Base-by-base conservation (phyloP, 2,113 vertebrate species). In the Furnarius figulus region DNA sequence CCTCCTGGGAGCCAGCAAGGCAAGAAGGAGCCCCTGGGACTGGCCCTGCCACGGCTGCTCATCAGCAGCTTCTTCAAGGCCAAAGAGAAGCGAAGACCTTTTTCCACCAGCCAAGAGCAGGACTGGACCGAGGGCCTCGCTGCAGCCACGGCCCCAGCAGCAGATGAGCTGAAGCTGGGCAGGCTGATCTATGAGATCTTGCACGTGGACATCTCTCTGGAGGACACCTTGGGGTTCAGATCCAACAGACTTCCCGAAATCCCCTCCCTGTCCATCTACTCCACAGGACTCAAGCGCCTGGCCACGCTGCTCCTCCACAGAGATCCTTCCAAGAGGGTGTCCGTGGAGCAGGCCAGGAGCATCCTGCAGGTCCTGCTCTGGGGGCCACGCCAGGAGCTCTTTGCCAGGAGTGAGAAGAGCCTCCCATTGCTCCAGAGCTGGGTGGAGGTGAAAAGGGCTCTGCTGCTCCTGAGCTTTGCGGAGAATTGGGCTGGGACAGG, bases 301-400 rank as follows among this genome's bases (percentile, higher is more conserved):
- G 97, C 98, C 63, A 53, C 28, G 19, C 76, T 94, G 86, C 98
- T 99, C 10, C 97, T 97, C 40, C 95, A 90, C 25, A 83, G 85
- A 37, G 94, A 97, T 1, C 93, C 96, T 14, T 42, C 30, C 8
- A n/a, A 55, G 53, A 96, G 94, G 61, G 49, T 94, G 58, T 95
- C 98, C 61, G 46, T 97, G 9, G n/a, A 79, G 49, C 90, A 84
- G 84, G 91, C 92, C 3, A 93, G 90, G 66, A 74, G n/a, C 22
- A 94, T 96, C 22, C 97, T 99, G 81, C 98, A 98, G 97, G 97
- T 95, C 31, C 95, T 99, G 82, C 98, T 99, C 81, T 99, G 99
- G 98, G 99, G 98, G 4, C 99, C 99, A 0, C 95, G 85, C 11
- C 80, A 79, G 12, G 91, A 97, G 28, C 95, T 98, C 76, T 95